Evolutionary conservation across 2,797 vertebrate genomes (phyloP).

Genomic region (Petrocephalus schoutedeni): DNA sequence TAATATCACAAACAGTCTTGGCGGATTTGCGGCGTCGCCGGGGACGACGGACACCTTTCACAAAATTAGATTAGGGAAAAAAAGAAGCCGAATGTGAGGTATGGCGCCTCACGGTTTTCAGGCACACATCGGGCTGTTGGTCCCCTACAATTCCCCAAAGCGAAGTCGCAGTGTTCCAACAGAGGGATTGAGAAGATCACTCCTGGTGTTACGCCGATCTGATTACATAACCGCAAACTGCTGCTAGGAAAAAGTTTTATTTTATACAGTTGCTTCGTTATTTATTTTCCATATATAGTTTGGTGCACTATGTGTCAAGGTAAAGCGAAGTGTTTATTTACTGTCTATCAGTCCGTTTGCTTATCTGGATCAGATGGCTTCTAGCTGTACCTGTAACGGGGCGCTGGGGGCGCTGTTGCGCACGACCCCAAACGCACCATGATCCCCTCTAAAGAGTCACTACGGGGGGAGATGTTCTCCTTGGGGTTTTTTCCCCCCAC

Average conservation of each 20-base stretch:
- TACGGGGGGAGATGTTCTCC: background rate
- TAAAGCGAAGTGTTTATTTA: background rate
- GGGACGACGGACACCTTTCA: background rate
- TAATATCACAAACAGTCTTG: constrained; percentile 5
- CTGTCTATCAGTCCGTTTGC: background rate
- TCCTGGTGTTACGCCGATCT: background rate
- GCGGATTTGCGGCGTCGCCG: background rate
- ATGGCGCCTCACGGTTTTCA: background rate
- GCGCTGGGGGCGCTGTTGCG: background rate
- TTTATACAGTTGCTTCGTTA: background rate
- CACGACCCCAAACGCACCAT: background rate
- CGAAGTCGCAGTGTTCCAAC: background rate
- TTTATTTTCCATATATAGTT: background rate
- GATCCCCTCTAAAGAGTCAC: background rate
- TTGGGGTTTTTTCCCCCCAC: constrained; percentile 53
- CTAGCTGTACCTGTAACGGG: background rate
- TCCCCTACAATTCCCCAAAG: background rate
- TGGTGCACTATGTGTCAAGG: background rate
- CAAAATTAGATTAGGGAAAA: background rate
- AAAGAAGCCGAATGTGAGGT: background rate
- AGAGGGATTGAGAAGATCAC: background rate
- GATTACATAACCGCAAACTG: background rate
- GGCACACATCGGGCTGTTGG: background rate
- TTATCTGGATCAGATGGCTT: background rate
- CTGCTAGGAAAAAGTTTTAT: background rate